Conservation (phyloP, 2,797 vertebrate genomes). For the Lerista edwardsae region DNA sequence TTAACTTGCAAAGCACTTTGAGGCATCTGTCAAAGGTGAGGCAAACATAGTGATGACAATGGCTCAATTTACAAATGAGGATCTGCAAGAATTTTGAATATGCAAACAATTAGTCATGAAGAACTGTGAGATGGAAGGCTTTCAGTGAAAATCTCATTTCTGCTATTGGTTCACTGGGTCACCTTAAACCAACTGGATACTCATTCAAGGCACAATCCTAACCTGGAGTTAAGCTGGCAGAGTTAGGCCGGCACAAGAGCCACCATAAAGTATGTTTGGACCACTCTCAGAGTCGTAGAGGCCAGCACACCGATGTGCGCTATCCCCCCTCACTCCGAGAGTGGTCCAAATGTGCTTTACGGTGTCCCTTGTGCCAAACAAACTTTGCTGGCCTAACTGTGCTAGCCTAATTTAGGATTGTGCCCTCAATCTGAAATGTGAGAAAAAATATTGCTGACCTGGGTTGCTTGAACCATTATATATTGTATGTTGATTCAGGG, state of each 20-base stretch:
- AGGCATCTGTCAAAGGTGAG: not conserved
- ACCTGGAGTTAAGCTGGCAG: too few relatives aligned
- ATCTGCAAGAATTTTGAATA: not conserved
- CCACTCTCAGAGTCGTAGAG: too few relatives aligned
- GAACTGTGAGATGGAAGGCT: not conserved
- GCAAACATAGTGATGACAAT: not conserved
- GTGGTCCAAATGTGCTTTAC: too few relatives aligned
- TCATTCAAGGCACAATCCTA: too few relatives aligned
- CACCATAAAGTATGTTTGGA: too few relatives aligned
- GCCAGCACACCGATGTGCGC: too few relatives aligned
- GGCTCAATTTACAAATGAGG: not conserved
- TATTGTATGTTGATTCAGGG: too few relatives aligned
- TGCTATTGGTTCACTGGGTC: not conserved
- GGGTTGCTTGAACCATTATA: not conserved
- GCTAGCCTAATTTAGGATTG: too few relatives aligned
- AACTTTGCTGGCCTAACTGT: too few relatives aligned
- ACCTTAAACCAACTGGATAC: not conserved
- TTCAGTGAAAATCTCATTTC: not conserved
- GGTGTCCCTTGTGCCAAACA: too few relatives aligned
- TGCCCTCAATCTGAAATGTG: not conserved
- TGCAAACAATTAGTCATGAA: conserved; percentile 11
- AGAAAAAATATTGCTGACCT: not conserved
- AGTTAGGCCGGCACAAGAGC: too few relatives aligned
- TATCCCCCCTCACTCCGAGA: too few relatives aligned
- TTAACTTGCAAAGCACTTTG: not conserved